Base-by-base conservation (phyloP, 2,113 vertebrate genomes). In the Colossoma macropomum region DNA sequence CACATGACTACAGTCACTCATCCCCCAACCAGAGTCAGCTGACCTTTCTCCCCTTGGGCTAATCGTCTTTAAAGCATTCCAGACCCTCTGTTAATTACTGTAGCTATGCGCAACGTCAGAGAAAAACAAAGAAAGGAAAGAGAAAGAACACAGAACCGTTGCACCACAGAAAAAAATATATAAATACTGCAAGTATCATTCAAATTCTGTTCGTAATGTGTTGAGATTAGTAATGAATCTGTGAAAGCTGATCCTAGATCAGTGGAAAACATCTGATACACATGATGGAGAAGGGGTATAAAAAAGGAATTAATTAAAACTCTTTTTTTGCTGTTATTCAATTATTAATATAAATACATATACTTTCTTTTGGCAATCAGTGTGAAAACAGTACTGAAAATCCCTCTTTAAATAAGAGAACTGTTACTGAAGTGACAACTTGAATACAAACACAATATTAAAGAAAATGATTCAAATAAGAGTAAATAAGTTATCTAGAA, bases 21-120 rank as follows among this genome's bases (percentile, higher is more conserved):
- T 45, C 70, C 17, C 69, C 30, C 41, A 45, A 34, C 17, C n/a
- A 28, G 71, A 27, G 62, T 80, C 80, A 17, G 28, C 48, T 80
- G 80, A 85, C 54, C 52, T 84, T 30, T 59, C 59, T 59, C 66
- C 30, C 50, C 54, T 48, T 45, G 5, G 60, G 76, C 45, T 84
- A 86, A 86, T 86, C 81, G 4, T 16, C 25, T 86, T 77, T 80
- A 76, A 25, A 70, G 25, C 23, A 8, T 83, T 86, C 52, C 34
- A 75, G 77, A 83, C 28, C 23, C 50, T 59, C 27, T 52, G 25
- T 62, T 45, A 56, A 74, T 65, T 28, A 59, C 10, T 69, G 59
- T 13, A 56, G 62, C 66, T 71, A 70, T 50, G 5, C 28, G 59
- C n/a, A 27, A 38, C 3, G 4, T 6, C 21, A 59, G 17, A n/a